Evolutionary conservation across 2,888 invertebrate genomes (phyloP).

Genomic region (Herminia tarsipennalis): DNA sequence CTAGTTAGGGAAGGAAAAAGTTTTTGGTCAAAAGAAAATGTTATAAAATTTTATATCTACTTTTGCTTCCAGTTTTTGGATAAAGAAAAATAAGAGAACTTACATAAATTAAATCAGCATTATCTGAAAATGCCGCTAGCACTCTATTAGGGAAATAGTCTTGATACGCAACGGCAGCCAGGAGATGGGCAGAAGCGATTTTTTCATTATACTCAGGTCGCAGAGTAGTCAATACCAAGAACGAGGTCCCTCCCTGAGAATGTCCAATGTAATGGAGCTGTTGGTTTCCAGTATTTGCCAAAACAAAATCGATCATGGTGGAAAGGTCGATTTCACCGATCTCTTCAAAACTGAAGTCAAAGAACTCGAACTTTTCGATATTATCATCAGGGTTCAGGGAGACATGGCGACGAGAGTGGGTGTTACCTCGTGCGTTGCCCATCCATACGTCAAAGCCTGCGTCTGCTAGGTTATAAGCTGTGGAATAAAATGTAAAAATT

Average conservation of each 20-base stretch:
- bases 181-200: constrained; percentile 62
- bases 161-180: constrained; percentile 68
- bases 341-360: constrained; percentile 72
- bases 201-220: constrained; percentile 65
- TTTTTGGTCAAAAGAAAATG: not conserved
- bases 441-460: constrained; percentile 92
- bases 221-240: constrained; percentile 62
- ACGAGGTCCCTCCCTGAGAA: constrained; percentile 74
- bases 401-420: constrained; percentile 87
- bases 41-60: not conserved
- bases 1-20: too few species aligned
- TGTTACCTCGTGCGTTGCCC: constrained; percentile 92
- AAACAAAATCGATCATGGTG: constrained; percentile 68
- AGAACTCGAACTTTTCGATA: constrained; percentile 54
- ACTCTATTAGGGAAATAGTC: constrained; percentile 53
- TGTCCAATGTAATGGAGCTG: constrained; percentile 73
- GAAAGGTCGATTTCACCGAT: constrained; percentile 67
- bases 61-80: not conserved
- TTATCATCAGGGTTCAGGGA: constrained; percentile 57
- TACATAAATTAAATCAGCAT: constrained; percentile 61
- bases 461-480: constrained; percentile 89
- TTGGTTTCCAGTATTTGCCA: constrained; percentile 52
- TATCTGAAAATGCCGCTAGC: constrained; percentile 36
- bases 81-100: constrained; percentile 29
- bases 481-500: too few species aligned